Conservation (phyloP, 2,888 invertebrate genomes). For the Morpho achilles region DNA sequence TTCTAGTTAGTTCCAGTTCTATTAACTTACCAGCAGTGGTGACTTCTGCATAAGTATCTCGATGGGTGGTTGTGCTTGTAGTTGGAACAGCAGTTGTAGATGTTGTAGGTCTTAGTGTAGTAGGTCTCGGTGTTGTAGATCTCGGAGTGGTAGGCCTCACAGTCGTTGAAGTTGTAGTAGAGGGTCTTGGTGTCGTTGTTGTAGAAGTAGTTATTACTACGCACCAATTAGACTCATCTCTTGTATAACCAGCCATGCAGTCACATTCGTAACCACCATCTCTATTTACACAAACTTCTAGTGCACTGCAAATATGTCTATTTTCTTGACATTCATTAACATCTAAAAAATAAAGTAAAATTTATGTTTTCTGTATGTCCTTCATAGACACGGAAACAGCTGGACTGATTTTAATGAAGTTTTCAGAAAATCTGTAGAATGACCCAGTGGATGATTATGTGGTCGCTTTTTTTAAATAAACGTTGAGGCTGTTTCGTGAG, state of each 20-base stretch:
- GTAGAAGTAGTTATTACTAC: slow-evolving; percentile 27
- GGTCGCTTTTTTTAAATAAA: too few relatives aligned
- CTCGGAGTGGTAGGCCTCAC: slow-evolving; percentile 29
- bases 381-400: too few relatives aligned
- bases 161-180: slow-evolving; percentile 32
- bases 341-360: slow-evolving; percentile 66
- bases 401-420: too few relatives aligned
- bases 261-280: slow-evolving; percentile 90
- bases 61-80: slow-evolving; percentile 20
- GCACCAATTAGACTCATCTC: slow-evolving; percentile 76
- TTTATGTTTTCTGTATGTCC: too few relatives aligned
- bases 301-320: slow-evolving; percentile 65
- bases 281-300: slow-evolving; percentile 85
- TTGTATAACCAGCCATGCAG: slow-evolving; percentile 87
- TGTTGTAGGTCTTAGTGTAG: slow-evolving; percentile 23
- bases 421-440: too few relatives aligned
- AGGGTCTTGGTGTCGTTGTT: slow-evolving; percentile 25
- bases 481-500: too few relatives aligned
- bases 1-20: too few relatives aligned
- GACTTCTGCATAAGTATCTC: slow-evolving; percentile 10
- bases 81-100: slow-evolving; percentile 27
- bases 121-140: slow-evolving; percentile 22
- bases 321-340: slow-evolving; percentile 85
- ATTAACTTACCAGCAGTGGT: slow-evolving; percentile 12
- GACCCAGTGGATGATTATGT: too few relatives aligned